Base-by-base conservation (phyloP, 2,888 invertebrate species). In the Hermaeophaga mercurialis region DNA sequence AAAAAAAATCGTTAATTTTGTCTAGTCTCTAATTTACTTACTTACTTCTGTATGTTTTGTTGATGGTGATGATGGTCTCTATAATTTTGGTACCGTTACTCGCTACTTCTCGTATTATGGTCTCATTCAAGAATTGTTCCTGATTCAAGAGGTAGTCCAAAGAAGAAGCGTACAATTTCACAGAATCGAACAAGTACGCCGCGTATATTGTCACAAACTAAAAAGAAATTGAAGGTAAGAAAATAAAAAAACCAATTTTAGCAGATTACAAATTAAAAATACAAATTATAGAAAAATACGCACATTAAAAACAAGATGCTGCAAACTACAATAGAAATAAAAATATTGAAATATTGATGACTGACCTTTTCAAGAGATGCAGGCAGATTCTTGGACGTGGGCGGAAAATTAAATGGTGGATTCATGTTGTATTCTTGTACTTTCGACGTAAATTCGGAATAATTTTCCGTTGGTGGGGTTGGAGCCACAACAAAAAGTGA, bases 151-250 rank as follows among this genome's bases (percentile, higher is more conserved):
- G 80, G 52, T 65, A 45, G 46, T 64, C 61, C 7, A 72, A 50
- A 1, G 96, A 96, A 65, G 83, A 84, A 15, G 96, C 95, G 76
- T 97, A 98, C 24, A 97, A 80, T 75, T 87, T 87, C 31, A 97
- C 91, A 1, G 97, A 93, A 80, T 98, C 97, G 78, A 96, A 97
- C 64, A 95, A 82, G 78, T 96, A 94, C 36, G 94, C 94, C 55
- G 96, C 96, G 75, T 93, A 93, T 66, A 95, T 90, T 33, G 91
- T 89, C 38, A 94, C 89, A 76, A 88, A 90, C 90, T 92, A 81
- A 60, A 84, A 83, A 57, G 66, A 19, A 47, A 46, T 28, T n/a
- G 0, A 31, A 28, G 9, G 17, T n/a, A n/a, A n/a, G n/a, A n/a
- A n/a, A n/a, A n/a, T n/a, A n/a, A n/a, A n/a, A n/a, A n/a, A n/a